Conservation (phyloP, 2,113 vertebrate species). For the Mirounga angustirostris region DNA sequence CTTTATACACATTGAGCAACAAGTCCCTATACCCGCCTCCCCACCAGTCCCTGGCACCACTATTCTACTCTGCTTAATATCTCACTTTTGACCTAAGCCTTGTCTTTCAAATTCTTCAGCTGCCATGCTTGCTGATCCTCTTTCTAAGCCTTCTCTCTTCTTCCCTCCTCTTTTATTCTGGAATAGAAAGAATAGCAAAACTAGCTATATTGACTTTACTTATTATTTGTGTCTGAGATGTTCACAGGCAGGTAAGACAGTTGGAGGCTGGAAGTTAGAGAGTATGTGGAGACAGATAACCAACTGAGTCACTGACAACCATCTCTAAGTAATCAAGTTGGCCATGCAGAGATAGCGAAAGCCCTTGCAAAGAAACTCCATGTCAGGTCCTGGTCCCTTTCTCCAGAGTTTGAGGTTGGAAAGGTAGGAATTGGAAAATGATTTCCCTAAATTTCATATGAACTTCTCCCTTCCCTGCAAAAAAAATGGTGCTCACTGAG, state of each 20-base stretch:
- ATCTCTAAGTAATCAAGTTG: slow-evolving; percentile 14
- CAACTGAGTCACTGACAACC: neutral
- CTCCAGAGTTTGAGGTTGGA: slow-evolving; percentile 7
- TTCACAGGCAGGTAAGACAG: neutral
- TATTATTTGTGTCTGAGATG: neutral
- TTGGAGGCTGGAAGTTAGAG: slow-evolving; percentile 15
- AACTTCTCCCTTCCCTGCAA: neutral
- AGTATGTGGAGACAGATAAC: neutral
- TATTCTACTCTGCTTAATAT: neutral
- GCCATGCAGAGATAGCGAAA: neutral
- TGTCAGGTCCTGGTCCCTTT: neutral
- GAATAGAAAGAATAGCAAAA: slow-evolving; percentile 9
- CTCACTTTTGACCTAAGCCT: neutral
- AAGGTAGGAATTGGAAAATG: neutral
- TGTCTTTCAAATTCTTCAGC: neutral
- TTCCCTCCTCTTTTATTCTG: slow-evolving; percentile 1
- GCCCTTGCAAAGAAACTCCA: neutral
- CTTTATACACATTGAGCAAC: neutral
- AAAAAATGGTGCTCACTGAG: slow-evolving; percentile 7
- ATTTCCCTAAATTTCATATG: slow-evolving; percentile 33
- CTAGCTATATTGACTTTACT: neutral
- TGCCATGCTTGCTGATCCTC: neutral
- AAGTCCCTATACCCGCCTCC: neutral
- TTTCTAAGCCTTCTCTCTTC: neutral
- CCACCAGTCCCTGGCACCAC: neutral